Base-by-base conservation (phyloP, 30 jellyfish, hydroid and myxozoan species). In the Chrysaora quinquecirrha region DNA sequence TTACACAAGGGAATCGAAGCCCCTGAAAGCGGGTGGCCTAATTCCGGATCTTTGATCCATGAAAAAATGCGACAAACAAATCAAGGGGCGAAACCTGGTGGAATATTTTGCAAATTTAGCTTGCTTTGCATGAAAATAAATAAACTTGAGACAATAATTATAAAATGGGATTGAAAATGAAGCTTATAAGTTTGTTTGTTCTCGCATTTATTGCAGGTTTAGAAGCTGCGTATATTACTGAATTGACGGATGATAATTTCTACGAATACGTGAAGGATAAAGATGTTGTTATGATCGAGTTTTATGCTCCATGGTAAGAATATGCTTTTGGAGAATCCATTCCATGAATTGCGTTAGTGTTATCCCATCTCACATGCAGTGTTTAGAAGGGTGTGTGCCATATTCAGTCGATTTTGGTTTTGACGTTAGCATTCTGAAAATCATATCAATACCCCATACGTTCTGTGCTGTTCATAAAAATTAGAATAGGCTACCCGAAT, bases 301-400 rank as follows among this genome's bases (percentile, higher is more conserved):
- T 93, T 49, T 93, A 86, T 62, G 96, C 98, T 28, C 98, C 98
- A 48, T 93, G 98, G 98, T 93, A 67, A 48, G 96, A 11, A 22
- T 43, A 9, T 14, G 12, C 0, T 72, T 46, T n/a, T n/a, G n/a
- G n/a, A n/a, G n/a, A n/a, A n/a, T n/a, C n/a, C n/a, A n/a, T n/a
- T n/a, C n/a, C n/a, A n/a, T n/a, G n/a, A n/a, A n/a, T n/a, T n/a
- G n/a, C n/a, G n/a, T n/a, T n/a, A n/a, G n/a, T n/a, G n/a, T n/a
- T n/a, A n/a, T n/a, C n/a, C n/a, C n/a, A n/a, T n/a, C n/a, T n/a
- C n/a, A n/a, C n/a, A n/a, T n/a, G n/a, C n/a, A n/a, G n/a, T n/a
- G n/a, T n/a, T n/a, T n/a, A n/a, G n/a, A n/a, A n/a, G n/a, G n/a
- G n/a, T n/a, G n/a, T n/a, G n/a, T n/a, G n/a, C n/a, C n/a, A n/a